Evolutionary conservation across 1,140 invertebrate species (phyloP).

Genomic region (Chrysomallon squamiferum): DNA sequence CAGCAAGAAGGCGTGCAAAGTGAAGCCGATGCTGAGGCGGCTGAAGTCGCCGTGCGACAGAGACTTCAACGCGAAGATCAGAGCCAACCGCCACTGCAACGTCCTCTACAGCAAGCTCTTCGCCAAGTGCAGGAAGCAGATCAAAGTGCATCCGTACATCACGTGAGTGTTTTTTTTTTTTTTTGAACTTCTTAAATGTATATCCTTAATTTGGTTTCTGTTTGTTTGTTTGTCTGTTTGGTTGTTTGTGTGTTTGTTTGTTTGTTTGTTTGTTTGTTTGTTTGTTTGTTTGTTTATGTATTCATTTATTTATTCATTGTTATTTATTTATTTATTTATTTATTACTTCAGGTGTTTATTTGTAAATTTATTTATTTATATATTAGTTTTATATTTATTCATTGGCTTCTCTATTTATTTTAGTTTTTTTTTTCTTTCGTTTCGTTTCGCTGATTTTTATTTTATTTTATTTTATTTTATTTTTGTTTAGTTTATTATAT

Average conservation of each 20-base stretch:
- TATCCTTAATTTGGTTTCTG: not conserved
- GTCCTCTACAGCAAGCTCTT: constrained; percentile 49
- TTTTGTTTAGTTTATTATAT: too few relatives aligned
- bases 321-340: too few relatives aligned
- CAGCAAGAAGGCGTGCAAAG: constrained; percentile 73
- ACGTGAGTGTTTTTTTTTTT: constrained; percentile 30
- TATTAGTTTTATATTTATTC: too few relatives aligned
- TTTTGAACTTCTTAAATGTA: not conserved
- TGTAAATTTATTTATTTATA: too few relatives aligned
- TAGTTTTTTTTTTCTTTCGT: too few relatives aligned
- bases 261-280: not conserved
- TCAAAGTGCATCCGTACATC: constrained; percentile 53
- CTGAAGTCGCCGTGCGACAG: constrained; percentile 40
- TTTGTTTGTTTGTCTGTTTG: not conserved
- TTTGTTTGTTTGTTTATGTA: constrained; percentile 23
- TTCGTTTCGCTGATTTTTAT: too few relatives aligned
- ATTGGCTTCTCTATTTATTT: too few relatives aligned
- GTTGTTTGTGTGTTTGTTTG: not conserved
- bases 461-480: too few relatives aligned
- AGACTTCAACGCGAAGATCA: constrained; percentile 26
- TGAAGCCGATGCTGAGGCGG: constrained; percentile 54
- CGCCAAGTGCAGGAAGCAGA: constrained; percentile 40
- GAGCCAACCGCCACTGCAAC: constrained; percentile 49
- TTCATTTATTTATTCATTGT: too few relatives aligned
- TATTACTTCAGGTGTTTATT: too few relatives aligned